Evolutionary conservation across 2,888 invertebrate species (phyloP).

Genomic region (Sabatieria punctata): DNA sequence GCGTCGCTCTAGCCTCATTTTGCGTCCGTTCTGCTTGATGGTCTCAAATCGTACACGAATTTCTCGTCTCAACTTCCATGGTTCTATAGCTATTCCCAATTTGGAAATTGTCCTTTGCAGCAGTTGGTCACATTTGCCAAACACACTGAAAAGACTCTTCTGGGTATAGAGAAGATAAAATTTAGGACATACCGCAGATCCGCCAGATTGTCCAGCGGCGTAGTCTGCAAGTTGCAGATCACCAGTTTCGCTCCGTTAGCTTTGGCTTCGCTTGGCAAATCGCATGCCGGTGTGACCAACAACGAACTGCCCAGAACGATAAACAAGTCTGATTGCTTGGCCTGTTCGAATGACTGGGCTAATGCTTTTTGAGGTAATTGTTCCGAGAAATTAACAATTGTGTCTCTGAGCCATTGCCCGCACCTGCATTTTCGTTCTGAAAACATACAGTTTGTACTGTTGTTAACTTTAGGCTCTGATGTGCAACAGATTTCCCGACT

Average conservation of each 20-base stretch:
- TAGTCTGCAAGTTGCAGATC: constrained; percentile 91
- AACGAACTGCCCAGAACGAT: constrained; percentile 29
- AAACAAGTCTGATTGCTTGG: constrained; percentile 21
- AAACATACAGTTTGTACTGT: no score
- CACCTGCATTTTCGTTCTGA: constrained; percentile 15
- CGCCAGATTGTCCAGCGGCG: constrained; percentile 77
- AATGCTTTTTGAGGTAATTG: constrained; percentile 25
- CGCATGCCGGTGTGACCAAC: constrained; percentile 27
- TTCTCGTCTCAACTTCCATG: constrained; percentile 3
- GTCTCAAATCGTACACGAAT: no score
- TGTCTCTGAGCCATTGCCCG: constrained; percentile 27
- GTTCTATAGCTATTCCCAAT: constrained; percentile 50
- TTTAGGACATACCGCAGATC: constrained; percentile 44
- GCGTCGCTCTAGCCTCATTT: no score
- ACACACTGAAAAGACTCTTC: constrained; percentile 1
- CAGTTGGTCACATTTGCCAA: constrained; percentile 58
- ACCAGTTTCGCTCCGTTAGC: constrained; percentile 45
- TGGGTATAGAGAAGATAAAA: no score
- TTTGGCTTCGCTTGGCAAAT: constrained; percentile 12
- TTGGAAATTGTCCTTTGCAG: constrained; percentile 64
- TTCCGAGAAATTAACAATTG: constrained; percentile 32
- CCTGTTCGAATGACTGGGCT: constrained; percentile 18
- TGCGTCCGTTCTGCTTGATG: no score
- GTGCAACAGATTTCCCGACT: no score
- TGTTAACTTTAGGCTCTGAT: no score